Evolutionary conservation across 2,113 vertebrate species (phyloP).

Genomic region (Oncorhynchus clarkii): DNA sequence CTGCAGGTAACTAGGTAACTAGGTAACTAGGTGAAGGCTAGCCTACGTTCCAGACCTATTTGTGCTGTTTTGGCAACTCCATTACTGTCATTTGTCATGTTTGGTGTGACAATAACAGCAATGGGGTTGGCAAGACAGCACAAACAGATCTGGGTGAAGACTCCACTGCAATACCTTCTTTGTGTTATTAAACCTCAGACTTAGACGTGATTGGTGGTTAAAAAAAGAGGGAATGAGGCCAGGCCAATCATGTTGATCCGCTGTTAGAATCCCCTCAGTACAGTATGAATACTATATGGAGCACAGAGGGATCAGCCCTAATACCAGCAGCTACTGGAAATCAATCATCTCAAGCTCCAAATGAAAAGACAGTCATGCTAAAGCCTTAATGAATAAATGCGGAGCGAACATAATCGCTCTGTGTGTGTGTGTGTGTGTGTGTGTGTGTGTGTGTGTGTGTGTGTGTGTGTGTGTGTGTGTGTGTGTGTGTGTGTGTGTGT

Average conservation of each 20-base stretch:
- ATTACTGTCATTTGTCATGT: too few species aligned
- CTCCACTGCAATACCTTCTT: neutral
- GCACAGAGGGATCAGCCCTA: slow-evolving; percentile 48
- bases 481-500: neutral
- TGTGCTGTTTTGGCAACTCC: too few species aligned
- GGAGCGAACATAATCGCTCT: slow-evolving; percentile 21
- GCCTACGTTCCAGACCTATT: too few species aligned
- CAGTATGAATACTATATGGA: slow-evolving; percentile 30
- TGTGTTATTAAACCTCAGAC: slow-evolving; percentile 1
- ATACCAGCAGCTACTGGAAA: slow-evolving; percentile 33
- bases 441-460: neutral
- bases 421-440: neutral
- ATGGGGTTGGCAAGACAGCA: too few species aligned
- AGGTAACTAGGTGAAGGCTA: neutral
- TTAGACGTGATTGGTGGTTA: neutral
- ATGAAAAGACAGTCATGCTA: slow-evolving; percentile 35
- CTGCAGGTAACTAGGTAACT: neutral
- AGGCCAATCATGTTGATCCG: slow-evolving; percentile 24
- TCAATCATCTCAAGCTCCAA: slow-evolving; percentile 44
- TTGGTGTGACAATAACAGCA: too few species aligned
- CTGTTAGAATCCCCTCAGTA: slow-evolving; percentile 21
- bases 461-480: too few species aligned
- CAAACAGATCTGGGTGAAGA: neutral
- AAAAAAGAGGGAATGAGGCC: slow-evolving; percentile 9
- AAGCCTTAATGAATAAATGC: slow-evolving; percentile 61